phyloP scores from a whole-genome alignment of 2,797 vertebrate species.

The Oreortyx pictus region DNA sequence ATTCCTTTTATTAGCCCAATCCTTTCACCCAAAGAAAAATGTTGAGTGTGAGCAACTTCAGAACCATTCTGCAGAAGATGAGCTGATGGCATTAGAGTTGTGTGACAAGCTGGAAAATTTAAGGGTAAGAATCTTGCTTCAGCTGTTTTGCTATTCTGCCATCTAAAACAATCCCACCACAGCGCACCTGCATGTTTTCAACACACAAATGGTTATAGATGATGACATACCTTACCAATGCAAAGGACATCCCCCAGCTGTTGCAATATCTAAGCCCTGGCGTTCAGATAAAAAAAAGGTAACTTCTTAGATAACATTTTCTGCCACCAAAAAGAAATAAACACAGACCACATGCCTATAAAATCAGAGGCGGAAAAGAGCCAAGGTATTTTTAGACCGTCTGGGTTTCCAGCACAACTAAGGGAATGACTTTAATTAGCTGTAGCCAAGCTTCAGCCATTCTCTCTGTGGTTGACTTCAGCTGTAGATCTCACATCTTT shows the following conservation, averaged over 20 bases:
- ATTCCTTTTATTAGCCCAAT: neutral
- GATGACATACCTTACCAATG: neutral
- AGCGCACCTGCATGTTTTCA: conserved; percentile 30
- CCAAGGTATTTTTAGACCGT: conserved; percentile 62
- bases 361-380: conserved; percentile 42
- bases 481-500: conserved; percentile 24
- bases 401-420: conserved; percentile 40
- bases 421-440: conserved; percentile 61
- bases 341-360: neutral
- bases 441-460: conserved; percentile 37
- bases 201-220: neutral
- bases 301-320: neutral
- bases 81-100: neutral
- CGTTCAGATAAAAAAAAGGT: neutral
- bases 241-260: neutral
- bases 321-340: conserved; percentile 29
- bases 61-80: neutral
- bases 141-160: neutral
- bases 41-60: neutral
- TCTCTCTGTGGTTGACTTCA: conserved; percentile 39
- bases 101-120: neutral
- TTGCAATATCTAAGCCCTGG: neutral
- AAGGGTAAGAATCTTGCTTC: neutral
- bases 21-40: neutral
- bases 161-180: neutral